A percentile compares a stretch with the other conserved stretches of the same genome.
Conservation (phyloP, 1,140 invertebrate genomes). For the Tetraneura akinire region DNA sequence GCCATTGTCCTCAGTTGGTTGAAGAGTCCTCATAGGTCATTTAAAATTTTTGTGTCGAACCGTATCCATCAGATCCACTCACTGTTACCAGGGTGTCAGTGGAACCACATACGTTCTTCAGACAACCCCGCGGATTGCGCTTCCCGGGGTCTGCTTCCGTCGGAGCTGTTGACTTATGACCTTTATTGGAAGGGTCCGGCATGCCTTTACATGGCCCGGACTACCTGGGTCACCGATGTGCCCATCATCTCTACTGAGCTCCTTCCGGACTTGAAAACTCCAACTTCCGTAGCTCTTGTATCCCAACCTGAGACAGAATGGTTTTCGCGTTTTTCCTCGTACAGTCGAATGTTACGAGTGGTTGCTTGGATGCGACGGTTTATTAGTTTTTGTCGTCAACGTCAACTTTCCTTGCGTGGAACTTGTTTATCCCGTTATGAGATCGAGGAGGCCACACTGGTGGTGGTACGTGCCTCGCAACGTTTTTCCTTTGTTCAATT, state of each 20-base stretch:
- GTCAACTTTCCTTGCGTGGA: too few species aligned
- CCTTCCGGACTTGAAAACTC: background rate
- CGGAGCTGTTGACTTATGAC: background rate
- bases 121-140: background rate
- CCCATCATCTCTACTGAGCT: background rate
- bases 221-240: background rate
- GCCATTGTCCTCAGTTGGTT: constrained; percentile 28
- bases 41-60: background rate
- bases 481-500: too few species aligned
- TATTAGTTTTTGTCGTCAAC: background rate
- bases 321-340: background rate
- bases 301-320: background rate
- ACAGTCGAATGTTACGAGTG: background rate
- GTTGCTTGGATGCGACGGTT: background rate
- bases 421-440: too few species aligned
- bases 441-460: too few species aligned
- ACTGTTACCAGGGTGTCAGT: background rate
- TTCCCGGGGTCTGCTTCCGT: background rate
- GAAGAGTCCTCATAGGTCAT: background rate
- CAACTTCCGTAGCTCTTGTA: background rate
- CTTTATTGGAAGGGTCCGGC: background rate
- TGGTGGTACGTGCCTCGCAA: too few species aligned
- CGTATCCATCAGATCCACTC: background rate
- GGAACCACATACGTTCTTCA: background rate
- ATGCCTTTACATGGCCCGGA: background rate